Evolutionary conservation across 2,888 invertebrate genomes (phyloP), one percentile per base, ranked within the genome.

Genomic region (Cheilosia pagana): DNA sequence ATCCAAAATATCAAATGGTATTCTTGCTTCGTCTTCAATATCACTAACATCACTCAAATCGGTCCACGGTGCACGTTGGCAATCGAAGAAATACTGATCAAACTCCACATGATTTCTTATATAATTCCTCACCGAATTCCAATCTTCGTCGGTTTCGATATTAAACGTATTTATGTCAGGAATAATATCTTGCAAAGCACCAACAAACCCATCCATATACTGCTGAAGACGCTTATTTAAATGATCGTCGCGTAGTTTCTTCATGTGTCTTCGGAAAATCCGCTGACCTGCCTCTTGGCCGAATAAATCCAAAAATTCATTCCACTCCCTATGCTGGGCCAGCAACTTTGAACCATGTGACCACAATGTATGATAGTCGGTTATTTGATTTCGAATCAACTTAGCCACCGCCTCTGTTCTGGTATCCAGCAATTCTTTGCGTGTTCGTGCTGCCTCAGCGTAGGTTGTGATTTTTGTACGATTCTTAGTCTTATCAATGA

Each of bases 21-120:
- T 97, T 89, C 98, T 95, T 28, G 94, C 93, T 89, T 96, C 96
- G 87, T 94, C 93, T 86, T 93, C 93, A 39, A 92, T 91, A 88
- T 93, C 93, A 91, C 93, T 94, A 91, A 92, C 94, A 87, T 95
- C 94, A 57, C 94, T 93, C 87, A 95, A 92, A 91, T 95, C 96
- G 86, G 95, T 95, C 96, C 95, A 97, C 60, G 95, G 95, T 88
- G 94, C 95, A 88, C 95, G 95, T 12, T 95, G 95, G 88, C 95
- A 95, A 89, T 96, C 96, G 88, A 97, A 96, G 93, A 98, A 99
- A 93, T 97, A 97, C 89, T 96, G 95, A 74, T 96, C 95, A 93
- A 98, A 99, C 91, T 98, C 97, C n/a, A 97, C 96, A 92, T 99
- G 98, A 70, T 95, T 94, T 87, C 96, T 95, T 87, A 99, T 94